Base-by-base conservation (phyloP, 2,888 invertebrate genomes). In the Mesoligia furuncula region DNA sequence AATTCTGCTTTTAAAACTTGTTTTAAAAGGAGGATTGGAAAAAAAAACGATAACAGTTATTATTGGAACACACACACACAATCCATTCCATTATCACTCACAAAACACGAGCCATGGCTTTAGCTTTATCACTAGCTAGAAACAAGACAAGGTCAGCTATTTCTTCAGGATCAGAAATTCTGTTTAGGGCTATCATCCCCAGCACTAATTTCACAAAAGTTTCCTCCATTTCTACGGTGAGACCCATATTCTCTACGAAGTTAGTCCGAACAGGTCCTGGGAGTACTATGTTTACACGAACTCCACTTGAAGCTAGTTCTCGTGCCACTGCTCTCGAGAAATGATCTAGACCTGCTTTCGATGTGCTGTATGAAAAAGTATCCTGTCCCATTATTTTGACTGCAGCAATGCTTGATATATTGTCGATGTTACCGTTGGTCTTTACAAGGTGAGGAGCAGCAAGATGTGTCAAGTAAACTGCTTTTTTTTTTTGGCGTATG, bases 361-460 rank as follows among this genome's bases (percentile, higher is more conserved):
- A 77, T 0, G 74, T 31, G 0, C 11, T 17, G 17, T 72, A 65
- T 31, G 64, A 9, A 31, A 45, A 65, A 31, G 0, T 17, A 3
- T 4, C 31, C 2, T 17, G 11, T 8, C 11, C 24, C 2, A 64
- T 0, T 31, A 4, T 2, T 72, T 11, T 9, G 4, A 64, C 45
- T 64, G 24, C 31, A 64, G 31, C 64, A 45, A 71, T 6, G 42
- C 71, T 72, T 72, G 71, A 72, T 45, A 72, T 72, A 65, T 72
- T 72, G 5, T 65, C 15, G 11, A 72, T 72, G 59, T 77, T 98
- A 24, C 98, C 90, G 73, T 86, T 87, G 3, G 89, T 85, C 74
- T 83, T 71, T 24, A 89, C 80, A 4, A 91, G 78, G 57, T 87
- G 81, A 0, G 89, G 89, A 9, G 80, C 85, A 7, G 88, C 87